Conservation (phyloP, 2,797 vertebrate genomes). For the Gouania willdenowi region DNA sequence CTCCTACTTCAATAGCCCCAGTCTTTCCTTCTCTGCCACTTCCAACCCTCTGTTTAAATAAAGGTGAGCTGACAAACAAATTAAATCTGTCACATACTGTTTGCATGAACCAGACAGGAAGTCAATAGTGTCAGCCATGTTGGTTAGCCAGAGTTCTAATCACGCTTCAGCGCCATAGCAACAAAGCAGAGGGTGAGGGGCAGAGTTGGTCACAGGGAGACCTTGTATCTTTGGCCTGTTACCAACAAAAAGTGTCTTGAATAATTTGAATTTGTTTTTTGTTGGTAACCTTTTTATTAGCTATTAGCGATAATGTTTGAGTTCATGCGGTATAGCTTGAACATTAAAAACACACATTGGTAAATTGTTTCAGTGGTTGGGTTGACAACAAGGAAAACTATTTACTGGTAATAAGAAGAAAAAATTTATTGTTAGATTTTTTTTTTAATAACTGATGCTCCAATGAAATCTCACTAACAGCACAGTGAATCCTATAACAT, state of each 20-base stretch:
- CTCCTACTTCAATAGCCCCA: constrained; percentile 24
- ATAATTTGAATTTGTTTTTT: background rate
- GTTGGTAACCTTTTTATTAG: too few relatives aligned
- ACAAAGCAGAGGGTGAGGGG: constrained; percentile 27
- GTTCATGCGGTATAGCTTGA: too few relatives aligned
- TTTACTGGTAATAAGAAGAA: too few relatives aligned
- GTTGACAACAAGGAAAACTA: too few relatives aligned
- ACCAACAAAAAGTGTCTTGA: background rate
- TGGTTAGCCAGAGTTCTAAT: constrained; percentile 77
- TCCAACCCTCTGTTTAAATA: constrained; percentile 78
- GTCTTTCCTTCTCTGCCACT: constrained; percentile 51
- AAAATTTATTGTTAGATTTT: too few relatives aligned
- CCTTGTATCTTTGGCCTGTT: background rate
- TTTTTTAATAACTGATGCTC: too few relatives aligned
- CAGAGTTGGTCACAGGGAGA: constrained; percentile 11
- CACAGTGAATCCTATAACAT: too few relatives aligned
- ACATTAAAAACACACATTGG: too few relatives aligned
- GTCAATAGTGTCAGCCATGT: constrained; percentile 75
- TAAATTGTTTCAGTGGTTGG: too few relatives aligned
- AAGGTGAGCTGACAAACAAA: constrained; percentile 82
- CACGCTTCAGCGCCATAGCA: constrained; percentile 71
- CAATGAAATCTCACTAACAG: too few relatives aligned
- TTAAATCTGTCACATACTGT: constrained; percentile 82
- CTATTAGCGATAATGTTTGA: too few relatives aligned
- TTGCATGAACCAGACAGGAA: constrained; percentile 77